phyloP scores from a whole-genome alignment of 1,140 invertebrate genomes.

The Agrypnia vestita region DNA sequence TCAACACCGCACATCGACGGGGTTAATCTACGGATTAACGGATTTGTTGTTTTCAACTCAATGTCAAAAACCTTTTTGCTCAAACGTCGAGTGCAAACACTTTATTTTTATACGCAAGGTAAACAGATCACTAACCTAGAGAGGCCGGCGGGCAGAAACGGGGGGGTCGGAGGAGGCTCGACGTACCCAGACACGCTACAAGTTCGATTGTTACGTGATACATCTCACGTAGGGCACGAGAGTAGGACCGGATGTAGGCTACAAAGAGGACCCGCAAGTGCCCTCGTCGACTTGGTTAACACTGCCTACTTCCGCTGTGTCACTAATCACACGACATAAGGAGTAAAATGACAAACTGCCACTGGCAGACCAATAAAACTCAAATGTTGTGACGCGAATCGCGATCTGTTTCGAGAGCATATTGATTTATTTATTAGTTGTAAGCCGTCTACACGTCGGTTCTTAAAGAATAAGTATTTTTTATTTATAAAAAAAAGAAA shows the following conservation, averaged over 20 bases:
- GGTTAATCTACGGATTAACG: slow-evolving; percentile 9
- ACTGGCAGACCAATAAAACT: not conserved
- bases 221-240: slow-evolving; percentile 3
- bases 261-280: slow-evolving; percentile 6
- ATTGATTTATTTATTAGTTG: too few species aligned
- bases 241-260: not conserved
- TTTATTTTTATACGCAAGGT: not conserved
- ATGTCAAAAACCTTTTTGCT: not conserved
- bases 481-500: too few species aligned
- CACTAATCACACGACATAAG: not conserved
- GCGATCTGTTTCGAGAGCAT: too few species aligned
- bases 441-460: too few species aligned
- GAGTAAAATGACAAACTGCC: slow-evolving; percentile 1
- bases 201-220: slow-evolving; percentile 20
- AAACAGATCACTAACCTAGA: not conserved
- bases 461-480: too few species aligned
- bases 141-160: not conserved
- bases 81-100: slow-evolving; percentile 11
- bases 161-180: not conserved
- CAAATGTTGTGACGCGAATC: not conserved
- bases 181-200: not conserved
- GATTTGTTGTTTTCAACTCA: not conserved
- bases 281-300: not conserved
- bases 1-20: not conserved
- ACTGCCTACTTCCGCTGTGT: not conserved